Evolutionary conservation across 2,888 invertebrate genomes (phyloP).

Genomic region (Aleiodes testaceus): DNA sequence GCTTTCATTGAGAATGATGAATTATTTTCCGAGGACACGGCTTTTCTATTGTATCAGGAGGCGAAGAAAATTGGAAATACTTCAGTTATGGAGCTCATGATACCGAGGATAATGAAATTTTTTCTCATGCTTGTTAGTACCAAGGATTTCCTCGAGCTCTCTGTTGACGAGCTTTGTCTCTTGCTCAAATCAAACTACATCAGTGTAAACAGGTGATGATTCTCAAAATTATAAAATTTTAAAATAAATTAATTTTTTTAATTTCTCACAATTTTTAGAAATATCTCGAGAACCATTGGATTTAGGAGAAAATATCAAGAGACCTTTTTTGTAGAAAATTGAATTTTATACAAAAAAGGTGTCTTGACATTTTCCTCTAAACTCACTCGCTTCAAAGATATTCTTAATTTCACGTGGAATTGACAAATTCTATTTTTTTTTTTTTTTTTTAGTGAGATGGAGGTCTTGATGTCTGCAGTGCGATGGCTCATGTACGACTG

Average conservation of each 20-base stretch:
- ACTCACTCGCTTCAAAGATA: no score
- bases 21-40: constrained; percentile 83
- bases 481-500: constrained; percentile 86
- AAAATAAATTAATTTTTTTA: not conserved
- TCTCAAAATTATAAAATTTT: not conserved
- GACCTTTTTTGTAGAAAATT: no score
- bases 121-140: constrained; percentile 85
- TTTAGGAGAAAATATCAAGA: no score
- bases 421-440: no score
- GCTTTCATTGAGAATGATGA: constrained; percentile 82
- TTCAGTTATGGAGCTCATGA: constrained; percentile 82
- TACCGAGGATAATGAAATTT: constrained; percentile 83
- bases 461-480: constrained; percentile 86
- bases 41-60: constrained; percentile 80
- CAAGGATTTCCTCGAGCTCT: constrained; percentile 81
- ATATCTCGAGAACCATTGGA: no score
- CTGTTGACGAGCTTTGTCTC: constrained; percentile 79
- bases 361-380: no score
- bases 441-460: constrained; percentile 77
- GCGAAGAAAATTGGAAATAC: constrained; percentile 76
- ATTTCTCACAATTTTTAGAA: no score
- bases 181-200: constrained; percentile 83
- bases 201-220: constrained; percentile 80
- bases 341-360: no score
- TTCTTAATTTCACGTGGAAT: no score